Percentiles rank a stretch among this genome's conserved stretches.
Conservation (phyloP, 2,888 invertebrate genomes). For the Phengaris arion region DNA sequence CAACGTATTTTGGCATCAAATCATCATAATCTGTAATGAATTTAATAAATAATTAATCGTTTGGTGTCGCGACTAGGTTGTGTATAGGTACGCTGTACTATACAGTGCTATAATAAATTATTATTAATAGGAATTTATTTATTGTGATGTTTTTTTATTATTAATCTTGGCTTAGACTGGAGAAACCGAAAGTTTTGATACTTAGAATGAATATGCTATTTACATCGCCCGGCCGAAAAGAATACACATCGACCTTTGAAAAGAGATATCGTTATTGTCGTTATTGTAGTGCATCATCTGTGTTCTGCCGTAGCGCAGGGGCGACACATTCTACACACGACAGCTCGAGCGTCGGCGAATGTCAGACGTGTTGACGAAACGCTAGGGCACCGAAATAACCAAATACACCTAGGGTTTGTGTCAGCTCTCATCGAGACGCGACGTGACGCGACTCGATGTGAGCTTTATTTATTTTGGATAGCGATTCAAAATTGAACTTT, state of each 20-base stretch:
- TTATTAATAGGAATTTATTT: constrained; percentile 61
- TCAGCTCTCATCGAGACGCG: no score
- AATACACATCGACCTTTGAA: background rate
- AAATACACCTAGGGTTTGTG: no score
- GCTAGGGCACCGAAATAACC: no score
- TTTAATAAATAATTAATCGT: constrained; percentile 30
- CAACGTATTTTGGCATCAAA: constrained; percentile 32
- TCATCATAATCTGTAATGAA: constrained; percentile 34
- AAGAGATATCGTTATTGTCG: background rate
- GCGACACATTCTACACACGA: no score
- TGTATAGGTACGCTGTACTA: constrained; percentile 53
- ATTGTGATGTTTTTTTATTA: constrained; percentile 60
- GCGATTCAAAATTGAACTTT: no score
- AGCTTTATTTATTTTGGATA: no score
- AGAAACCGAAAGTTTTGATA: constrained; percentile 3
- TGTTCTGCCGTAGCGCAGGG: no score
- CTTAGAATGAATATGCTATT: background rate
- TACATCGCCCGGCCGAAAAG: background rate
- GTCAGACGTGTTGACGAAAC: no score
- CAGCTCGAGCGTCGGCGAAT: no score
- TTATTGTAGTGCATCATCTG: no score
- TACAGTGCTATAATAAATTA: constrained; percentile 47
- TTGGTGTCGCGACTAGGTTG: constrained; percentile 54
- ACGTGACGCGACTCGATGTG: no score
- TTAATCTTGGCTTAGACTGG: constrained; percentile 33